A percentile compares a stretch with the other conserved stretches of the same genome.
phyloP scores from a whole-genome alignment of 2,797 vertebrate species.

The Perodicticus potto region DNA sequence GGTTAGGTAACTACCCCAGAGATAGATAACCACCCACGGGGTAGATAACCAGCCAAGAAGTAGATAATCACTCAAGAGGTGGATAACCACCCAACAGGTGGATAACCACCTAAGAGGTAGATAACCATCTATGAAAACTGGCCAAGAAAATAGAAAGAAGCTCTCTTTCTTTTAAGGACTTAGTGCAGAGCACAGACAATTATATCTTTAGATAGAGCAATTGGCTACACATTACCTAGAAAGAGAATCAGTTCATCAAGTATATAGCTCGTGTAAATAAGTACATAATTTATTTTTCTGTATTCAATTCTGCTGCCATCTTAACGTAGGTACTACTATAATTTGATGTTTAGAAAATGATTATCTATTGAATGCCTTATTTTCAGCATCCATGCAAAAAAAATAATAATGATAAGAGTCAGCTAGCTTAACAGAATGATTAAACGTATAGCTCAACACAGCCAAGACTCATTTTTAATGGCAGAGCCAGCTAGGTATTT shows the following conservation, averaged over 20 bases:
- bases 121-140: not conserved
- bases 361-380: not conserved
- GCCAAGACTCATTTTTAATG: not conserved
- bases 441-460: not conserved
- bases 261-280: not conserved
- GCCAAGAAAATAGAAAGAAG: not conserved
- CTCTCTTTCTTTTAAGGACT: not conserved
- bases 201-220: not conserved
- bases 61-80: too few species aligned
- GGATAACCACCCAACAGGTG: too few species aligned
- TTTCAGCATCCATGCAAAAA: constrained; percentile 20
- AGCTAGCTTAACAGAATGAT: not conserved
- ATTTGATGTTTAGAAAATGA: not conserved
- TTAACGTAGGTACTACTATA: not conserved
- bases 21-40: too few species aligned
- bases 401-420: not conserved
- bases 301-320: not conserved
- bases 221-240: not conserved
- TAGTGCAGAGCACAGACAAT: not conserved
- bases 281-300: not conserved
- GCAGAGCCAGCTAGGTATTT: not conserved
- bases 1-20: too few species aligned
- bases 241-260: not conserved
- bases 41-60: too few species aligned
- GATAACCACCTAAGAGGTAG: not conserved